phyloP scores from a whole-genome alignment of 2,797 vertebrate species.

The Delichon dasypus region DNA sequence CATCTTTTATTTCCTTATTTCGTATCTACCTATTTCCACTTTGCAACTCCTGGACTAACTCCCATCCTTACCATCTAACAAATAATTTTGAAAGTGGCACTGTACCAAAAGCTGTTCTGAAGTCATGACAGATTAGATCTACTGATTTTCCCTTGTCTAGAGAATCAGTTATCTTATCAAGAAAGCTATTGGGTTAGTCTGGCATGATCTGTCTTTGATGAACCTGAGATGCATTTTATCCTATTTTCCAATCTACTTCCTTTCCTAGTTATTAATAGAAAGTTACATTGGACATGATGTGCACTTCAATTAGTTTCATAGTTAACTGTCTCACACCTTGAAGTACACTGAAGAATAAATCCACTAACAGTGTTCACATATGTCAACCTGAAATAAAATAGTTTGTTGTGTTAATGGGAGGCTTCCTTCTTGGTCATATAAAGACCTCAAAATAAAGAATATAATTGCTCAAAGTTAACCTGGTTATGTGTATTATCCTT shows the following conservation, averaged over 20 bases:
- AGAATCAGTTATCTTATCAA: conserved; percentile 41
- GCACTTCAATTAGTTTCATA: conserved; percentile 21
- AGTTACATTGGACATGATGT: background rate
- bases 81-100: conserved; percentile 22
- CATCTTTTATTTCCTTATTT: background rate
- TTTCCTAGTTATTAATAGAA: conserved; percentile 28
- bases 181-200: conserved; percentile 19
- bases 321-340: conserved; percentile 2
- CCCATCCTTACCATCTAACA: background rate
- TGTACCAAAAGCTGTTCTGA: background rate
- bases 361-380: background rate
- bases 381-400: background rate
- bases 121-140: conserved; percentile 48
- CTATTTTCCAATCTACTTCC: conserved; percentile 25
- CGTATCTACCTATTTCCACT: background rate
- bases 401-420: background rate
- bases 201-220: conserved; percentile 30
- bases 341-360: background rate
- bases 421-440: background rate
- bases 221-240: conserved; percentile 32
- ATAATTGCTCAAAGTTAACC: background rate
- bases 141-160: conserved; percentile 25
- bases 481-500: background rate
- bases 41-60: background rate
- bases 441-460: background rate